These are phyloP conservation scores for Bubo scandiacus DNA, from an alignment of 2,113 vertebrate genomes.

Conservation along the genomic window DNA sequence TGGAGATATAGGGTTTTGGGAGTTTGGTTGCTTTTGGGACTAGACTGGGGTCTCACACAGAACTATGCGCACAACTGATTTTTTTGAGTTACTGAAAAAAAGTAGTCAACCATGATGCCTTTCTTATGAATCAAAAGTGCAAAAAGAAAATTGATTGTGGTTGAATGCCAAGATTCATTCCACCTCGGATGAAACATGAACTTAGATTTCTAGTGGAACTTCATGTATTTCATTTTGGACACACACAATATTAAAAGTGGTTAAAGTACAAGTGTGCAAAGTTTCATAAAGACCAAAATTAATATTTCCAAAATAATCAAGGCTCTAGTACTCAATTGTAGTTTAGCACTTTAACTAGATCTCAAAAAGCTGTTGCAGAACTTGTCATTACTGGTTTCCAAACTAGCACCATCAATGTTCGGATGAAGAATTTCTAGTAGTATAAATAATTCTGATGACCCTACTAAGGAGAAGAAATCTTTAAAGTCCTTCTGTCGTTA, in stretches of 20 bases:
- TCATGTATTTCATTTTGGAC: background rate
- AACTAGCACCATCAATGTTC: background rate
- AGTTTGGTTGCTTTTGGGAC: background rate
- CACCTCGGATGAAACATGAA: background rate
- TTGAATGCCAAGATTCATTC: background rate
- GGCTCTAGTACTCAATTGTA: background rate
- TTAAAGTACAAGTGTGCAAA: background rate
- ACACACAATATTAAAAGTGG: background rate
- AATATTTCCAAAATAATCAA: background rate
- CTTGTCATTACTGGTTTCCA: background rate
- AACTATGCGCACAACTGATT: background rate
- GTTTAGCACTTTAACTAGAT: background rate
- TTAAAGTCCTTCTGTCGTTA: background rate
- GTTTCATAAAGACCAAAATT: background rate
- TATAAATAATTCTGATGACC: background rate
- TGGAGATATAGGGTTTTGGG: background rate
- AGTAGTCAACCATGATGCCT: background rate
- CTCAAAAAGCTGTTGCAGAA: background rate
- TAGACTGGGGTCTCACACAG: background rate
- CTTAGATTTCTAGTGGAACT: background rate
- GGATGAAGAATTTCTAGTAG: background rate
- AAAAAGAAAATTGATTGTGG: background rate
- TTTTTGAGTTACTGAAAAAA: background rate
- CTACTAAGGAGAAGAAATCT: background rate
- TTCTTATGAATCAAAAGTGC: background rate